Percentiles rank a stretch among this genome's conserved stretches.
phyloP scores from a whole-genome alignment of 2,113 vertebrate species.

The Lycocorax pyrrhopterus region DNA sequence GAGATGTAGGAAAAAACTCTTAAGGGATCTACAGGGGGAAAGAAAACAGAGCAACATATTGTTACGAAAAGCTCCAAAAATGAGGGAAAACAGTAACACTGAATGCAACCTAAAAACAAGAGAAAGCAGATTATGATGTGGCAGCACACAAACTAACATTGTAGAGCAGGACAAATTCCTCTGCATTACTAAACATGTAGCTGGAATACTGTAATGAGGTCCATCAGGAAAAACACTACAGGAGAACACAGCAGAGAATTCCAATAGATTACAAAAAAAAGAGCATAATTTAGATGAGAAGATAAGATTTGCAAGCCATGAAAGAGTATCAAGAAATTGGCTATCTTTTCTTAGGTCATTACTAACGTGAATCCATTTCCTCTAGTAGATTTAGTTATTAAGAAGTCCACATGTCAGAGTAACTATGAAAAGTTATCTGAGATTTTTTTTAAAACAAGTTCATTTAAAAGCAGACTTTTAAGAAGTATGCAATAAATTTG shows the following conservation, averaged over 20 bases:
- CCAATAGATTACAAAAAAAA: not conserved
- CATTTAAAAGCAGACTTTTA: conserved; percentile 4
- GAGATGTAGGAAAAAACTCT: not conserved
- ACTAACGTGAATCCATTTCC: not conserved
- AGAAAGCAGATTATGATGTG: not conserved
- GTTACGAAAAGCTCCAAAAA: not conserved
- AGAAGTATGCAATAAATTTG: not conserved
- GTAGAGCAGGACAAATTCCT: not conserved
- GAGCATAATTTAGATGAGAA: not conserved
- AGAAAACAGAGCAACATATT: not conserved
- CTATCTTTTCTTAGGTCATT: not conserved
- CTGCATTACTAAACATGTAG: not conserved
- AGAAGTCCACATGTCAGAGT: conserved; percentile 45
- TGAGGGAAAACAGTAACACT: not conserved
- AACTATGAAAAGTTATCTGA: not conserved
- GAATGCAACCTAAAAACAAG: not conserved
- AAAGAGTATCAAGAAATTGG: not conserved
- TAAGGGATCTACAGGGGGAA: not conserved
- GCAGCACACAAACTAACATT: not conserved
- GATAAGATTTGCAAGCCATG: not conserved
- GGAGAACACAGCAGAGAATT: not conserved
- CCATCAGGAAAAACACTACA: not conserved
- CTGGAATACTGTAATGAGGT: not conserved
- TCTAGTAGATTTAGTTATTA: not conserved
- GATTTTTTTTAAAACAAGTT: not conserved